Percentiles rank a stretch among this genome's conserved stretches.
Conservation (phyloP, 2,888 invertebrate genomes). For the Odontocolon sp. region DNA sequence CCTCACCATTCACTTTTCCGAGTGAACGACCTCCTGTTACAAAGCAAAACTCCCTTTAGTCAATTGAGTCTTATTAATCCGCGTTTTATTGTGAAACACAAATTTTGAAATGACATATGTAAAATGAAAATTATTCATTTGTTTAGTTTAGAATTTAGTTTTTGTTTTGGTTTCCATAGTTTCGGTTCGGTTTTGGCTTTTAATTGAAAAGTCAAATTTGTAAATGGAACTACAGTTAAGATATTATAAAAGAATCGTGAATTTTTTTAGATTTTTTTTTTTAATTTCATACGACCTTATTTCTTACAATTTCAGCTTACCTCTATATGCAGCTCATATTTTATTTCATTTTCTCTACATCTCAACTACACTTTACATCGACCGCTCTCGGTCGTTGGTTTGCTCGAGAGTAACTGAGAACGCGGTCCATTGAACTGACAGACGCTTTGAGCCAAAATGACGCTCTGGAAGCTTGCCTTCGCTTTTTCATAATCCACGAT, state of each 20-base stretch:
- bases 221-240: no score
- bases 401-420: neutral
- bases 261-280: neutral
- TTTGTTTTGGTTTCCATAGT: no score
- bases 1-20: neutral
- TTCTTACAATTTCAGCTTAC: neutral
- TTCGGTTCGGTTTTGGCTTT: no score
- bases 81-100: no score
- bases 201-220: no score
- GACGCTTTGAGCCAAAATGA: constrained; percentile 54
- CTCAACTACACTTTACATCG: constrained; percentile 31
- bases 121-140: no score
- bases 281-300: constrained; percentile 4
- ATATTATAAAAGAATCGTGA: no score
- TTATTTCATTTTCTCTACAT: constrained; percentile 20
- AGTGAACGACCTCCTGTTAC: neutral
- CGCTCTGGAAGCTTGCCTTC: constrained; percentile 19
- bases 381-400: constrained; percentile 14
- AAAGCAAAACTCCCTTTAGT: no score
- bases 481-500: constrained; percentile 27
- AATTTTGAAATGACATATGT: no score
- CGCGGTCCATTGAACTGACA: constrained; percentile 49
- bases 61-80: no score
- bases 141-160: no score
- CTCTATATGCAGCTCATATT: constrained; percentile 7